phyloP scores from a whole-genome alignment of 2,797 vertebrate species.

The Pseudomugil gertrudae region DNA sequence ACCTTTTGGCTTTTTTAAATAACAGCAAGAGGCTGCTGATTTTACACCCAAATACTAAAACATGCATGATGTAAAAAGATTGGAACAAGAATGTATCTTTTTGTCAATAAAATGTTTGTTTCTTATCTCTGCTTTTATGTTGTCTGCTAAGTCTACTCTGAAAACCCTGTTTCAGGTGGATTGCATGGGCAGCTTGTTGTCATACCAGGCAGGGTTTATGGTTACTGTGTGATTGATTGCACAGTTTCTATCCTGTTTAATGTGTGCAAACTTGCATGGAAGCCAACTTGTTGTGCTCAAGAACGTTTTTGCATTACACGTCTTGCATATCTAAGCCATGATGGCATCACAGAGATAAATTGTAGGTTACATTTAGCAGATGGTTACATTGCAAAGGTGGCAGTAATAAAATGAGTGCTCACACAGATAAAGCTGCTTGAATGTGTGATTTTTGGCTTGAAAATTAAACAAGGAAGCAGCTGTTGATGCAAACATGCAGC shows the following conservation, averaged over 20 bases:
- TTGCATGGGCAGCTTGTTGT: background rate
- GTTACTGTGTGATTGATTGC: constrained; percentile 25
- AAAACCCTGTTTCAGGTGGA: background rate
- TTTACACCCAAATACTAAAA: background rate
- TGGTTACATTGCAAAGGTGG: constrained; percentile 33
- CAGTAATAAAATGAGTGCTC: constrained; percentile 34
- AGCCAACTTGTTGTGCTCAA: constrained; percentile 31
- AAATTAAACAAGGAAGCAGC: constrained; percentile 58
- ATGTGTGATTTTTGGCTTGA: constrained; percentile 38
- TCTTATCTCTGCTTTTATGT: too few relatives aligned
- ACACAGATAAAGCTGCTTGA: constrained; percentile 21
- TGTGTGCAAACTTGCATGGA: constrained; percentile 22
- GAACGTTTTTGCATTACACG: constrained; percentile 10
- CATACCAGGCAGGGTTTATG: constrained; percentile 1
- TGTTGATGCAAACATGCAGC: constrained; percentile 56
- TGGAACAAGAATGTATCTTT: background rate
- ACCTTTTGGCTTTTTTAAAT: constrained; percentile 12
- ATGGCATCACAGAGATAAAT: constrained; percentile 46
- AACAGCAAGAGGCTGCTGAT: constrained; percentile 1
- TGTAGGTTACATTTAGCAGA: constrained; percentile 37
- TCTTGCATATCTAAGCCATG: constrained; percentile 39
- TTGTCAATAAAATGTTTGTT: background rate
- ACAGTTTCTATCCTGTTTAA: constrained; percentile 22
- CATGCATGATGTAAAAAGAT: background rate
- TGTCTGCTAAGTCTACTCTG: background rate